phyloP scores from a whole-genome alignment of 2,113 vertebrate species.

The Sphaerodactylus townsendi region DNA sequence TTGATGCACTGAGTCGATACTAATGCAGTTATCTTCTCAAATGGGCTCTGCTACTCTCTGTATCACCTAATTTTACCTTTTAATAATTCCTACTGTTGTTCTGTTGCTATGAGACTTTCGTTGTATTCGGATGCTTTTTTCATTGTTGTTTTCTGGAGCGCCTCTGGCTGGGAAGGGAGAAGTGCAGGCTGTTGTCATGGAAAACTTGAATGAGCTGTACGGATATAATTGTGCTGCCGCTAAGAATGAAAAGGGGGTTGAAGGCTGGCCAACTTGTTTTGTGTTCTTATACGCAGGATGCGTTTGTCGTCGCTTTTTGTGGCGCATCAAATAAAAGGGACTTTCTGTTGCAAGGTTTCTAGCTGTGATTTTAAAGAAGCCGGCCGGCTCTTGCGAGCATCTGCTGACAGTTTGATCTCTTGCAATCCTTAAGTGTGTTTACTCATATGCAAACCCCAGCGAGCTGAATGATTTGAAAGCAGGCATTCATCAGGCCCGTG shows the following conservation, averaged over 20 bases:
- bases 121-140: constrained; percentile 37
- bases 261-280: constrained; percentile 36
- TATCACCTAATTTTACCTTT: constrained; percentile 35
- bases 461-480: neutral
- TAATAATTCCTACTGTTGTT: constrained; percentile 10
- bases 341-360: neutral
- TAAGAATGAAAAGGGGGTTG: constrained; percentile 41
- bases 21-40: constrained; percentile 59
- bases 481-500: neutral
- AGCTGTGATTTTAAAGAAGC: neutral
- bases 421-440: neutral
- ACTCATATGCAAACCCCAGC: neutral
- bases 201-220: constrained; percentile 57
- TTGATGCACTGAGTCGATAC: constrained; percentile 52
- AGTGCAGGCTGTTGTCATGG: constrained; percentile 65
- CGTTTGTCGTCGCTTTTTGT: neutral
- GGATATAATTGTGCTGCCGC: constrained; percentile 39
- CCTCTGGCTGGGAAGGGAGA: constrained; percentile 49
- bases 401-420: neutral
- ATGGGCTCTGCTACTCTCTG: constrained; percentile 42
- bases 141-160: constrained; percentile 53
- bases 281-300: constrained; percentile 3
- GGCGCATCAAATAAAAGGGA: neutral
- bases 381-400: neutral
- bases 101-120: constrained; percentile 27